phyloP scores from a whole-genome alignment of 2,888 invertebrate species.

The Hemaris fuciformis region DNA sequence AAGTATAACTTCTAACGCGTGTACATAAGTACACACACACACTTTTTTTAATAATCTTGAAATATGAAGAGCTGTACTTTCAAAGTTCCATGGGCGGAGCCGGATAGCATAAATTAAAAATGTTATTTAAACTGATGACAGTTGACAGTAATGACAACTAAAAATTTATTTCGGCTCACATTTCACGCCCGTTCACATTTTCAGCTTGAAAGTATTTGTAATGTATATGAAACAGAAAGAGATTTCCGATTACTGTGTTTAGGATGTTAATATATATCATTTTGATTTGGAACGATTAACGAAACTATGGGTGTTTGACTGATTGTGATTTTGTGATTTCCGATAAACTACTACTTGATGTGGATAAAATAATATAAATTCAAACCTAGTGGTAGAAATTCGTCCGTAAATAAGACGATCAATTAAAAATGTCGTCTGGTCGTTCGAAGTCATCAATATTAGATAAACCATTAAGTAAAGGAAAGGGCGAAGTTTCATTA shows the following conservation, averaged over 20 bases:
- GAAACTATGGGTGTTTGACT: not conserved
- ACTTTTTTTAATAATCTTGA: too few species aligned
- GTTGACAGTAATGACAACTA: too few species aligned
- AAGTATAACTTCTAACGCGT: too few species aligned
- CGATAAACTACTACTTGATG: not conserved
- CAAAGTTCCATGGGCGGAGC: too few species aligned
- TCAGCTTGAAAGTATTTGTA: not conserved
- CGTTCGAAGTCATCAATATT: conserved; percentile 89
- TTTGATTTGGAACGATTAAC: not conserved
- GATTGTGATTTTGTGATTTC: not conserved
- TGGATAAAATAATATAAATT: not conserved
- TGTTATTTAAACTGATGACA: too few species aligned
- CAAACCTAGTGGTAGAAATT: not conserved
- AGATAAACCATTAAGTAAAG: conserved; percentile 95
- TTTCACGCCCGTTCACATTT: not conserved
- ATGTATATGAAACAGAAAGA: not conserved
- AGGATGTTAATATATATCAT: not conserved
- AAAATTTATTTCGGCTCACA: not conserved
- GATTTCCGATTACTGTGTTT: not conserved
- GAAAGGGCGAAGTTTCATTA: conserved; percentile 94
- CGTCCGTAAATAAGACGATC: not conserved
- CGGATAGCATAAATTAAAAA: too few species aligned
- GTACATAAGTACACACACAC: too few species aligned
- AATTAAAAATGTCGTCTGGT: conserved; percentile 63
- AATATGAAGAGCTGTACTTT: too few species aligned